Evolutionary conservation across 2,113 vertebrate genomes (phyloP).

Genomic region (Neogale vison): DNA sequence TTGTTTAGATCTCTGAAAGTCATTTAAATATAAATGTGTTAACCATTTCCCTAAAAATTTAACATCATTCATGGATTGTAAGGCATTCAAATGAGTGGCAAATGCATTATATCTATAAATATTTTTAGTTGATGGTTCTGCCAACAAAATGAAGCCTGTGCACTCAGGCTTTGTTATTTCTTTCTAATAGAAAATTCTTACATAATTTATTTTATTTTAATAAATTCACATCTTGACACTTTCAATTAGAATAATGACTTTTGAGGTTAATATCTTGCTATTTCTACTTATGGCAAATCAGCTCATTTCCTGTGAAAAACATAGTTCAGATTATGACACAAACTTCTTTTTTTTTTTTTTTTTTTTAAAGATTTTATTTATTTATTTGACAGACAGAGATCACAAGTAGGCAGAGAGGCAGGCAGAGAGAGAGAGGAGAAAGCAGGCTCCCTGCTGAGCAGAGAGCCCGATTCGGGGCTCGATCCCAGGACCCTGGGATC

Average conservation of each 20-base stretch:
- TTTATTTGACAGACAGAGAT: too few species aligned
- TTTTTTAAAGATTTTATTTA: too few species aligned
- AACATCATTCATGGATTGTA: conserved; percentile 74
- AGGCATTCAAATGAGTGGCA: conserved; percentile 69
- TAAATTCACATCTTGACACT: background rate
- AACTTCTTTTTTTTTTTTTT: too few species aligned
- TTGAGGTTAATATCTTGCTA: background rate
- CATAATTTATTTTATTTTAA: conserved; percentile 32
- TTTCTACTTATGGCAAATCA: background rate
- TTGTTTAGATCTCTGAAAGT: background rate
- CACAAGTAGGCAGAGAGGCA: too few species aligned
- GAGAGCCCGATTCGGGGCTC: too few species aligned
- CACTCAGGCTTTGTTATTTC: background rate
- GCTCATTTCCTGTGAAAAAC: background rate
- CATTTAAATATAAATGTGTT: conserved; percentile 57
- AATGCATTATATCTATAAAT: conserved; percentile 78
- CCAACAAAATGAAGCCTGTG: conserved; percentile 61
- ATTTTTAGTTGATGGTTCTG: conserved; percentile 50
- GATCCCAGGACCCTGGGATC: too few species aligned
- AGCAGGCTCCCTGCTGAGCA: too few species aligned
- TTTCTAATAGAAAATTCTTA: background rate
- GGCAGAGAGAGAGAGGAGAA: too few species aligned
- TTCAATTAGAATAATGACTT: background rate
- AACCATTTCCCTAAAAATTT: conserved; percentile 62
- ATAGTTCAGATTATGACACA: background rate